Evolutionary conservation across 1,140 invertebrate species (phyloP), one percentile per base, ranked within the genome.

Genomic region (Meteorus sp.): DNA sequence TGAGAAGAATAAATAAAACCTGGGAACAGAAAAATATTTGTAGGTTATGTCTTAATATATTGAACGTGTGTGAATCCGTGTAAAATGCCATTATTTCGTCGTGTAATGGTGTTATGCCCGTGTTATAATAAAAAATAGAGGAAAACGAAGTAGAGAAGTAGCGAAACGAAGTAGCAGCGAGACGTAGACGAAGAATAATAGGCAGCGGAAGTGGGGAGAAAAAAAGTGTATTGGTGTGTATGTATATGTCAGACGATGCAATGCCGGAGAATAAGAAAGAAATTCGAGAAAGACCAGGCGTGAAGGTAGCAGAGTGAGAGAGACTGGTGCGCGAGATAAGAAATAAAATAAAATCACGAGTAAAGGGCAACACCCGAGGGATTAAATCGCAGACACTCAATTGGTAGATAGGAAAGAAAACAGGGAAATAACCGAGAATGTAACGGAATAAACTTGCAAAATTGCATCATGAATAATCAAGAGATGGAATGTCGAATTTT

Each of bases 1-100:
- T 54, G 64, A 65, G 64, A 65, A 64, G 41, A 61, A 54, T 45
- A 66, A 63, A 63, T 56, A 59, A 71, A n/a, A 70, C 52, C 71
- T 68, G 71, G 71, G 71, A 72, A 72, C 71, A 72, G 68, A 71
- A n/a, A n/a, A 69, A 61, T 72, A 72, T 72, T 69, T 67, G 68
- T 73, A 73, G 70, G 64, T 65, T 71, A 62, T 66, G 57, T 17
- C 27, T 37, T 59, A 60, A 61, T 62, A 57, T 69, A 65, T 71
- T 67, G 67, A 59, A 62, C 63, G 65, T 67, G 54, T 67, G 41
- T 13, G 1, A 33, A 50, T 33, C 23, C 31, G n/a, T 48, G 1
- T 15, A 55, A 37, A 31, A 50, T 35, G 54, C 55, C 50, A 63
- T 61, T 23, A 47, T 43, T 31, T 54, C 39, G 39, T 39, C 27